A percentile compares a stretch with the other conserved stretches of the same genome.
These are phyloP conservation scores for Bufo bufo DNA, from an alignment of 2,113 vertebrate genomes.

Conservation along the genomic window DNA sequence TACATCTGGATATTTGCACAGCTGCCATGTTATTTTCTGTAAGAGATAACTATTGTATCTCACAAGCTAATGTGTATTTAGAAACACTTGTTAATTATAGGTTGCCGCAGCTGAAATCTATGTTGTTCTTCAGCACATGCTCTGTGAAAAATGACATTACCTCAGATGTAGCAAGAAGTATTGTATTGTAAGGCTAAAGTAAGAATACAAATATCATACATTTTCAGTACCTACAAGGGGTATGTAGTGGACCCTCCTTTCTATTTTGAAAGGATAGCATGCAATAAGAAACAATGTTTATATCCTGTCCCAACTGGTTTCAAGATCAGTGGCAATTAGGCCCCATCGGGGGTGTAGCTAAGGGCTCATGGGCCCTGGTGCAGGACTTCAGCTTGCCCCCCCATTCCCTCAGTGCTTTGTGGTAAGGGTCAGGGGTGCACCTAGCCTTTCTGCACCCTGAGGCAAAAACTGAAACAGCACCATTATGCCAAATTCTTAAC, in stretches of 20 bases:
- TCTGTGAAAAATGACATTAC: neutral
- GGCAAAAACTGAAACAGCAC: too few relatives aligned
- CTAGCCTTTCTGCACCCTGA: too few relatives aligned
- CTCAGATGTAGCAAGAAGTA: neutral
- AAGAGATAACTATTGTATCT: slow-evolving; percentile 18
- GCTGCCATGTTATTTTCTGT: slow-evolving; percentile 19
- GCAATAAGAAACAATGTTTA: neutral
- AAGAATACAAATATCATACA: neutral
- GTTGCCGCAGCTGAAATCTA: slow-evolving; percentile 1
- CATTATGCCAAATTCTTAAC: too few relatives aligned
- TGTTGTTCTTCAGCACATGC: neutral
- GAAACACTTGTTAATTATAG: slow-evolving; percentile 12
- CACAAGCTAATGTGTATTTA: slow-evolving; percentile 24
- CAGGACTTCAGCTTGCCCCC: too few relatives aligned
- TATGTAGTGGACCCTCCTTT: neutral
- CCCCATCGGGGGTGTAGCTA: too few relatives aligned
- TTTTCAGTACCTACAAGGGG: neutral
- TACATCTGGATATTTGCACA: slow-evolving; percentile 38
- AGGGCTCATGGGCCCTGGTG: too few relatives aligned
- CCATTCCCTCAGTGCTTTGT: too few relatives aligned
- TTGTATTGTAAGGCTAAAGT: neutral
- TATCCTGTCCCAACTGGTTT: neutral
- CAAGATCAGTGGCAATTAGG: neutral
- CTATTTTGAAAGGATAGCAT: neutral
- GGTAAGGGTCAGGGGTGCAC: too few relatives aligned